Conservation (phyloP, 2,797 vertebrate species). For the Coendou prehensilis region DNA sequence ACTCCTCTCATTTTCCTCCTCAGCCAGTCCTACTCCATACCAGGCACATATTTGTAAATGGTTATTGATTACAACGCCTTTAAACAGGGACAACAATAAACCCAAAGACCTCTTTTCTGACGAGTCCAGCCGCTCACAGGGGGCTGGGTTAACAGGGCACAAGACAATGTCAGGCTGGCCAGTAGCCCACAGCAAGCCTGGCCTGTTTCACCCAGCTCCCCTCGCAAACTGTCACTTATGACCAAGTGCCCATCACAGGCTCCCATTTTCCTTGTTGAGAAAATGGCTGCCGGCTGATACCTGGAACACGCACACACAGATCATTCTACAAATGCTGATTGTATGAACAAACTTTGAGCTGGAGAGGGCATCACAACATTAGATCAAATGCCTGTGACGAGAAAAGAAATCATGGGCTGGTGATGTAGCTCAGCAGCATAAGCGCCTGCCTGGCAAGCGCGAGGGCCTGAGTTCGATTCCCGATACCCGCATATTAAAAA, state of each 20-base stretch:
- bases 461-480: no score
- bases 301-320: background rate
- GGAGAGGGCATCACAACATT: background rate
- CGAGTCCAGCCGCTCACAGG: background rate
- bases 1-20: background rate
- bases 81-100: background rate
- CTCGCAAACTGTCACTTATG: background rate
- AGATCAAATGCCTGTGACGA: slow-evolving; percentile 1
- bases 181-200: background rate
- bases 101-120: background rate
- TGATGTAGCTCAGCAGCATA: no score
- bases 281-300: background rate
- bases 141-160: background rate
- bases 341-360: background rate
- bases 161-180: background rate
- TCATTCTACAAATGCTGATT: slow-evolving; percentile 18
- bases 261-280: slow-evolving; percentile 23
- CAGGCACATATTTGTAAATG: slow-evolving; percentile 12
- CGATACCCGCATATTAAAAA: no score
- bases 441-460: no score
- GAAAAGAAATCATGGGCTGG: background rate
- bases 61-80: slow-evolving; percentile 4
- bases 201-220: background rate
- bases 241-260: background rate
- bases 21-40: background rate